phyloP scores from a whole-genome alignment of 2,888 invertebrate species.

The Diaprepes abbreviatus region DNA sequence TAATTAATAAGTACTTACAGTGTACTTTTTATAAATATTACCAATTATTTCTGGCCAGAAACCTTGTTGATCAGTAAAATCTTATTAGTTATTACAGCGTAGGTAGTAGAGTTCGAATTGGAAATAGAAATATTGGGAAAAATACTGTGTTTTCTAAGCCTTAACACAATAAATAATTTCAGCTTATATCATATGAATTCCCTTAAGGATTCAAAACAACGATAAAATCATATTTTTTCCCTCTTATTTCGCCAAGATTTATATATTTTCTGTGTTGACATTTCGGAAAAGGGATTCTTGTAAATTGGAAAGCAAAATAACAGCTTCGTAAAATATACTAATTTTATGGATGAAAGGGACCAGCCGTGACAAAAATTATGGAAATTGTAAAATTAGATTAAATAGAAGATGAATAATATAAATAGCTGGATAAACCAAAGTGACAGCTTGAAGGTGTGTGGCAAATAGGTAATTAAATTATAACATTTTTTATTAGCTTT shows the following conservation, averaged over 20 bases:
- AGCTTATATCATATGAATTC: background rate
- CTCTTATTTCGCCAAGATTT: background rate
- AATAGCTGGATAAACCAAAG: too few relatives aligned
- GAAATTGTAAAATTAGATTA: background rate
- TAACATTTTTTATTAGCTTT: too few relatives aligned
- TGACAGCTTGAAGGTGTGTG: too few relatives aligned
- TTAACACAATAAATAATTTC: background rate
- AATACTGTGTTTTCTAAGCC: too few relatives aligned
- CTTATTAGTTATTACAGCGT: too few relatives aligned
- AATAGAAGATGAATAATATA: background rate
- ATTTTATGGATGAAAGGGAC: slow-evolving; percentile 2
- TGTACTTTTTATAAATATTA: too few relatives aligned
- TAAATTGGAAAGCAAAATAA: background rate
- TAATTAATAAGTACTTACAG: too few relatives aligned
- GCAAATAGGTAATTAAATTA: too few relatives aligned
- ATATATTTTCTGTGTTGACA: background rate
- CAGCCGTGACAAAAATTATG: background rate
- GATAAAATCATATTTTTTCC: background rate
- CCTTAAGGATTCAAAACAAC: background rate
- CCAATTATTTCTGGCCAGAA: too few relatives aligned
- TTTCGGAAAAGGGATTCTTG: background rate
- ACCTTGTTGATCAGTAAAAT: too few relatives aligned
- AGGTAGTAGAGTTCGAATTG: too few relatives aligned
- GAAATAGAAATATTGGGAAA: too few relatives aligned
- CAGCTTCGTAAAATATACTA: background rate